phyloP scores from a whole-genome alignment of 2,113 vertebrate genomes.

The Cinclus mexicanus region DNA sequence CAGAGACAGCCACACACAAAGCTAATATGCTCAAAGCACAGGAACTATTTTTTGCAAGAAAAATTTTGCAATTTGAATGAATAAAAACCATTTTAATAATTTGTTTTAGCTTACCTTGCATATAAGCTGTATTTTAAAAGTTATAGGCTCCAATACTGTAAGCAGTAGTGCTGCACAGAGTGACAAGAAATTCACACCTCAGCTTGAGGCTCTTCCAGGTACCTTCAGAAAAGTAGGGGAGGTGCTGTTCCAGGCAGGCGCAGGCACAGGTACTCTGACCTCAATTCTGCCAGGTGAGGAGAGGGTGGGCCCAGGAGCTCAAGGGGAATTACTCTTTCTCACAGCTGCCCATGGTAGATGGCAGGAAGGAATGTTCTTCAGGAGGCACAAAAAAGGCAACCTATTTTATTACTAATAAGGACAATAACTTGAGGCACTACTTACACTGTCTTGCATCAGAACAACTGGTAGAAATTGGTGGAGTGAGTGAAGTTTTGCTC shows the following conservation, averaged over 20 bases:
- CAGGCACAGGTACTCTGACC: background rate
- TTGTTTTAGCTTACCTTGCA: background rate
- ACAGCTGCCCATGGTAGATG: background rate
- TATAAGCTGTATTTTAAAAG: background rate
- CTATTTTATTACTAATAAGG: background rate
- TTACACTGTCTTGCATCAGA: background rate
- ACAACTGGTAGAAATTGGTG: accelerated
- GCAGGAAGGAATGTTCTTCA: background rate
- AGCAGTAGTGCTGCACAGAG: background rate
- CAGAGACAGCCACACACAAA: background rate
- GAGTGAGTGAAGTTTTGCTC: background rate
- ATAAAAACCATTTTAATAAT: background rate
- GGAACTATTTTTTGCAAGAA: background rate
- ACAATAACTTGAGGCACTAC: background rate
- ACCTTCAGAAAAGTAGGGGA: background rate
- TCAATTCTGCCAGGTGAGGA: background rate
- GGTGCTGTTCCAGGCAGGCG: background rate
- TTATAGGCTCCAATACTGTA: background rate
- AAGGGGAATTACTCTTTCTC: background rate
- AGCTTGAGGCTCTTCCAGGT: background rate
- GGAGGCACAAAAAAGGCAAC: background rate
- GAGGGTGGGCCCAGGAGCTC: background rate
- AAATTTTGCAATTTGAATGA: background rate
- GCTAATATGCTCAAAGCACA: background rate
- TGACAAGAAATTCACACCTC: background rate